Conservation (phyloP, 1,140 invertebrate genomes). For the Ladona fulva region DNA sequence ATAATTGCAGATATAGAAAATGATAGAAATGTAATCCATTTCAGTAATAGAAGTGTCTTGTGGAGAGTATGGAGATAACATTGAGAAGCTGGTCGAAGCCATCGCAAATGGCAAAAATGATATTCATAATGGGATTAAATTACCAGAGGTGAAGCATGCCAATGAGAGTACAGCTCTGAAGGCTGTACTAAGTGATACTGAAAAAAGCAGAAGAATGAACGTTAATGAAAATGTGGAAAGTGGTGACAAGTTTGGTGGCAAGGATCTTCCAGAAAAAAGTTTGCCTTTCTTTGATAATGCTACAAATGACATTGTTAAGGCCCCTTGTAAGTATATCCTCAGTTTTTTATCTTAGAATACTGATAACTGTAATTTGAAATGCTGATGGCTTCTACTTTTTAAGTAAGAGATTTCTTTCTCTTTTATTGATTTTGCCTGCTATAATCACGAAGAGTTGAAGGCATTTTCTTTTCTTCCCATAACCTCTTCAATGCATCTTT, state of each 20-base stretch:
- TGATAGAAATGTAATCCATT: slow-evolving; percentile 14
- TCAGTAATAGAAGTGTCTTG: slow-evolving; percentile 87
- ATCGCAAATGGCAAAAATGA: slow-evolving; percentile 73
- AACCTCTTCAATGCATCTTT: too few relatives aligned
- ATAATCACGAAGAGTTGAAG: too few relatives aligned
- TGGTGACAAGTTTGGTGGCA: not conserved
- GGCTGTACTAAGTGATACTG: not conserved
- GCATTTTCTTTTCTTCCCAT: too few relatives aligned
- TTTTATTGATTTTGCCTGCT: too few relatives aligned
- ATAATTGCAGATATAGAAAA: too few relatives aligned
- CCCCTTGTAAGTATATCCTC: not conserved
- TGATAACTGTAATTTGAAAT: too few relatives aligned
- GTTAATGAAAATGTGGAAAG: slow-evolving; percentile 12
- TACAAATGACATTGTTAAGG: not conserved
- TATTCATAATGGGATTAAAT: slow-evolving; percentile 52
- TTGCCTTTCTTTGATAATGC: too few relatives aligned
- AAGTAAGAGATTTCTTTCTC: too few relatives aligned
- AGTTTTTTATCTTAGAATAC: too few relatives aligned
- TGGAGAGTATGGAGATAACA: slow-evolving; percentile 89
- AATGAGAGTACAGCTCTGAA: not conserved
- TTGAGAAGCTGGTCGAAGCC: slow-evolving; percentile 69
- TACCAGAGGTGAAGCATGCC: slow-evolving; percentile 43
- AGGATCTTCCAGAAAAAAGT: not conserved
- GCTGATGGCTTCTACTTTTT: too few relatives aligned
- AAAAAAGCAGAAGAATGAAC: slow-evolving; percentile 1